Percentiles rank a stretch among this genome's conserved stretches.
Conservation (phyloP, 1,140 invertebrate genomes). For the Glomeris maerens region DNA sequence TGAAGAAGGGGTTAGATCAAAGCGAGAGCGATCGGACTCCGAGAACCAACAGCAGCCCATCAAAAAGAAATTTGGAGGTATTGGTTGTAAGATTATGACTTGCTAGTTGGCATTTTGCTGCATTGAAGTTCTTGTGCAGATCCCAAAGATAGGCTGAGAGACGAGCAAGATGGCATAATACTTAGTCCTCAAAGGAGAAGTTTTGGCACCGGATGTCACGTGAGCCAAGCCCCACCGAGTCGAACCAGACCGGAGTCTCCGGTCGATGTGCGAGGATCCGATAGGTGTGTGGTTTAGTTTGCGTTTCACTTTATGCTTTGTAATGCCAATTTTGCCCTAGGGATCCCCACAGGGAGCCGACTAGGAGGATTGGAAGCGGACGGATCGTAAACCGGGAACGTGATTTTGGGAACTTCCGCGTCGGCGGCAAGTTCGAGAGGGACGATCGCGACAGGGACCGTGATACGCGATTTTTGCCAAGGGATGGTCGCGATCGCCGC, state of each 20-base stretch:
- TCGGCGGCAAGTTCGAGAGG: too few relatives aligned
- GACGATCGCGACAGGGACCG: constrained; percentile 18
- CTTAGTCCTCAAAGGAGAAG: constrained; percentile 63
- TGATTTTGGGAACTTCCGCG: constrained; percentile 40
- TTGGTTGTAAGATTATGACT: constrained; percentile 19
- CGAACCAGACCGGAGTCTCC: constrained; percentile 20
- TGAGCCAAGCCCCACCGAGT: constrained; percentile 31
- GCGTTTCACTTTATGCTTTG: not conserved
- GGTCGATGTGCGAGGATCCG: constrained; percentile 20
- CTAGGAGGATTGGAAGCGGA: constrained; percentile 57
- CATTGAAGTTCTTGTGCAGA: constrained; percentile 23
- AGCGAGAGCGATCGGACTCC: constrained; percentile 22
- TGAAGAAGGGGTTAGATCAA: constrained; percentile 25
- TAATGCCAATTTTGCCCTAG: constrained; percentile 9
- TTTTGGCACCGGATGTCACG: constrained; percentile 64
- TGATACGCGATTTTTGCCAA: too few relatives aligned
- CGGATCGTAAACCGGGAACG: constrained; percentile 52
- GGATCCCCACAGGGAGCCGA: constrained; percentile 25
- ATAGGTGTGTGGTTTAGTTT: constrained; percentile 11
- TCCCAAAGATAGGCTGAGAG: constrained; percentile 59
- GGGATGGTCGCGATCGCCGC: constrained; percentile 27
- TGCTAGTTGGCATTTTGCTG: constrained; percentile 1
- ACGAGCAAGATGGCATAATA: constrained; percentile 67
- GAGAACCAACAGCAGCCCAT: constrained; percentile 7
- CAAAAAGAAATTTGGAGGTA: not conserved